Evolutionary conservation across 2,113 vertebrate species (phyloP).

Genomic region (Mobula birostris): DNA sequence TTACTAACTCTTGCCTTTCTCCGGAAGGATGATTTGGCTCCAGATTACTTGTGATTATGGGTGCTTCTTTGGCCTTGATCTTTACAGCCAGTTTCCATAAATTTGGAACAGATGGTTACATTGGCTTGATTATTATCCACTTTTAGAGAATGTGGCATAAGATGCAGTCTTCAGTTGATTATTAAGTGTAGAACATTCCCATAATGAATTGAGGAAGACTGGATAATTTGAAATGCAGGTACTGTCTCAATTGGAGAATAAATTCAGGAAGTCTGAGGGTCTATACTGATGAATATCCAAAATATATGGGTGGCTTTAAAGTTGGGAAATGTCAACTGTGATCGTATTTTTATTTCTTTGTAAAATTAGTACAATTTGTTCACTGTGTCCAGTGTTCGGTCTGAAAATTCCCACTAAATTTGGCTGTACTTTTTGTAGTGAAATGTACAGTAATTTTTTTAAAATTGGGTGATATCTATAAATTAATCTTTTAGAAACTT

Average conservation of each 20-base stretch:
- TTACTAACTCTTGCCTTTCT: neutral
- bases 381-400: neutral
- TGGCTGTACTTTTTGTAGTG: neutral
- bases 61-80: neutral
- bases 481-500: neutral
- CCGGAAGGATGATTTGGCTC: neutral
- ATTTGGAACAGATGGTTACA: neutral
- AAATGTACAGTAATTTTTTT: neutral
- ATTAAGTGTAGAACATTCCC: neutral
- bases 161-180: neutral
- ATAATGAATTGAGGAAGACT: neutral
- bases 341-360: neutral
- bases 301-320: neutral
- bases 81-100: neutral
- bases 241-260: neutral
- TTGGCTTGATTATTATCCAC: neutral
- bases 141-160: neutral
- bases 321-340: neutral
- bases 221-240: neutral
- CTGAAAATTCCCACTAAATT: neutral
- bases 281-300: neutral
- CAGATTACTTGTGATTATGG: neutral
- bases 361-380: neutral
- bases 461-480: no score
- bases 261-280: no score